Evolutionary conservation across 2,113 vertebrate species (phyloP), one percentile per base, ranked within the genome.

Genomic region (Apistogramma diplotaenia): DNA sequence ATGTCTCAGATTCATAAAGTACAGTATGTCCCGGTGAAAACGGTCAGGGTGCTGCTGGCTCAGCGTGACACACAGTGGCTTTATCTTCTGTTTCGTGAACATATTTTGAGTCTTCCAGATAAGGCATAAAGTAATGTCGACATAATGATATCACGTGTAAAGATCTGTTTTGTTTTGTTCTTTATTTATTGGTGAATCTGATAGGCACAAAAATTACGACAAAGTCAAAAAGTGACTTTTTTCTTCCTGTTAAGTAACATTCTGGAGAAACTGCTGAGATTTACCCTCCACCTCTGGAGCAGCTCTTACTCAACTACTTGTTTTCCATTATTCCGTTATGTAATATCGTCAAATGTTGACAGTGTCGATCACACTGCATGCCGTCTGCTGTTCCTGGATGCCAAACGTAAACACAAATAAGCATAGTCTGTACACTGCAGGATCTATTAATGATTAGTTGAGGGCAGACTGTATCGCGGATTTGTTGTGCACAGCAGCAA

Each of bases 211-310:
- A 58, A 15, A 80, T 49, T 4, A 21, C 21, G 13, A 74, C 43
- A 78, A 73, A 78, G 25, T 25, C 35, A 70, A 51, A 70, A 19
- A 35, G 3, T 2, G 25, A 40, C 40, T 46, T 62, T 11, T 11
- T 59, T 58, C n/a, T 8, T 27, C 72, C 75, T 58, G 58, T 33
- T 79, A 67, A 85, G 57, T 61, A 82, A 87, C 81, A 35, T 29
- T 37, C 56, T 82, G 19, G 53, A 70, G 72, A 91, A 91, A 89
- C 59, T 83, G 87, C 90, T 84, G 81, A 92, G 54, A 80, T 88
- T 82, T 82, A 74, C 67, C 40, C 73, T 82, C 33, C 73, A 78
- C 70, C 86, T 76, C 76, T 76, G 35, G 11, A 83, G 53, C 74
- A 5, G 60, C 25, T 71, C 18, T 54, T 31, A 61, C 58, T 81